phyloP scores from a whole-genome alignment of 2,797 vertebrate species.

The Anguilla obscura region DNA sequence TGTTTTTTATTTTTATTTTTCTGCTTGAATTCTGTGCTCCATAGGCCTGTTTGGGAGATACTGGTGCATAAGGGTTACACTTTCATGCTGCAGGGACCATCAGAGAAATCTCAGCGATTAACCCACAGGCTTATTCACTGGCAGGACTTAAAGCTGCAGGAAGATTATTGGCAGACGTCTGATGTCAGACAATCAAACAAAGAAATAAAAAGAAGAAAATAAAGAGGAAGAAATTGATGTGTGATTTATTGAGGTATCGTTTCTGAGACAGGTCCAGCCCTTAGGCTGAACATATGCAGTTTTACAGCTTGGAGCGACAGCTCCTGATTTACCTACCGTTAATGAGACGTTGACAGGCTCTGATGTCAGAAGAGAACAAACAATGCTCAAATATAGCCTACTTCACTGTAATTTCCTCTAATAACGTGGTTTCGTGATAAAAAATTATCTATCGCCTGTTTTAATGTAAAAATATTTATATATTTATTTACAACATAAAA shows the following conservation, averaged over 20 bases:
- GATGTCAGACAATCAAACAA: slow-evolving; percentile 67
- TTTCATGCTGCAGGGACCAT: slow-evolving; percentile 68
- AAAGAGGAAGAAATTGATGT: slow-evolving; percentile 6
- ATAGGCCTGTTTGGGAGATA: slow-evolving; percentile 47
- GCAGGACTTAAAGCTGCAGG: slow-evolving; percentile 70
- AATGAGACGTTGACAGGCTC: slow-evolving; percentile 53
- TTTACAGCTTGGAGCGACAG: slow-evolving; percentile 64
- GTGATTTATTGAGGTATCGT: slow-evolving; percentile 43
- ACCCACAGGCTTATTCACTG: slow-evolving; percentile 69
- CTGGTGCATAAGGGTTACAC: slow-evolving; percentile 44
- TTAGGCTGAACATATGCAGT: slow-evolving; percentile 51
- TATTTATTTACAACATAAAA: not conserved
- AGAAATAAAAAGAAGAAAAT: slow-evolving; percentile 46
- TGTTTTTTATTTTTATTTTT: not conserved
- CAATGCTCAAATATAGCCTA: slow-evolving; percentile 33
- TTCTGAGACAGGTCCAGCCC: slow-evolving; percentile 62
- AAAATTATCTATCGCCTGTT: slow-evolving; percentile 59
- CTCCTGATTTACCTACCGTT: slow-evolving; percentile 21
- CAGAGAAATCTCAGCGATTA: slow-evolving; percentile 60
- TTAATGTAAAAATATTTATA: slow-evolving; percentile 41
- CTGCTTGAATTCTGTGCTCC: slow-evolving; percentile 49
- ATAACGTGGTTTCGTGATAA: slow-evolving; percentile 63
- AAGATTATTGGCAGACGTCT: slow-evolving; percentile 71
- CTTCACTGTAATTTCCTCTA: slow-evolving; percentile 67
- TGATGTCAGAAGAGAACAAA: slow-evolving; percentile 62